Percentiles rank a stretch among this genome's conserved stretches.
Conservation (phyloP, 2,888 invertebrate genomes). For the Oxyteleia sp. region DNA sequence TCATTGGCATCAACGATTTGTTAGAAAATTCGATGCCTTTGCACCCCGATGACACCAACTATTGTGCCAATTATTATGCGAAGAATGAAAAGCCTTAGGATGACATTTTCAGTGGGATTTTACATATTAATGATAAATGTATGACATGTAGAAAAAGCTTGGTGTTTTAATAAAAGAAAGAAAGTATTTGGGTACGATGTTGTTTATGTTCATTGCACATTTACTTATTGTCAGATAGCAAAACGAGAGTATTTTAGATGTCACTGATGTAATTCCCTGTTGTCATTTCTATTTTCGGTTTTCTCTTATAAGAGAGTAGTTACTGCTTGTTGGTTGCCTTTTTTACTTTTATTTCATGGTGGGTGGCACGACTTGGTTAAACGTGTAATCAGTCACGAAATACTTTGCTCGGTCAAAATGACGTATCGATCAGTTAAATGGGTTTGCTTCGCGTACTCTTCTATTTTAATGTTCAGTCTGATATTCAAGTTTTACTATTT, state of each 20-base stretch:
- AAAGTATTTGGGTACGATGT: constrained; percentile 54
- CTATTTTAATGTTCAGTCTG: not conserved
- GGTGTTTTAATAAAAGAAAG: constrained; percentile 45
- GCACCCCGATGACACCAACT: constrained; percentile 88
- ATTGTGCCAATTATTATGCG: constrained; percentile 89
- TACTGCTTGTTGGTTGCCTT: constrained; percentile 62
- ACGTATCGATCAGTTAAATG: constrained; percentile 40
- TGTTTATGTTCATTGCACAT: constrained; percentile 18
- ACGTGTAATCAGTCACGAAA: constrained; percentile 44
- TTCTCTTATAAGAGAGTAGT: constrained; percentile 40
- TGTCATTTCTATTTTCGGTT: constrained; percentile 20
- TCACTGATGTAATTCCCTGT: constrained; percentile 5
- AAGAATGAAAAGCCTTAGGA: constrained; percentile 87
- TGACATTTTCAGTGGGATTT: constrained; percentile 7
- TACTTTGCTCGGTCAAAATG: constrained; percentile 7
- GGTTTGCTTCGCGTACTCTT: constrained; percentile 15
- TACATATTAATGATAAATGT: not conserved
- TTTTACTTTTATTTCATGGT: constrained; percentile 59
- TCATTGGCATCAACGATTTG: constrained; percentile 90
- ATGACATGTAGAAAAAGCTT: not conserved
- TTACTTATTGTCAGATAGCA: constrained; percentile 59
- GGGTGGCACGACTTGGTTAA: constrained; percentile 65
- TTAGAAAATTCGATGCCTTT: constrained; percentile 89
- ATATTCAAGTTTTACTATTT: not conserved
- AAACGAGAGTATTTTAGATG: constrained; percentile 6